phyloP scores from a whole-genome alignment of 2,113 vertebrate species.

The Planiliza haematocheilus region DNA sequence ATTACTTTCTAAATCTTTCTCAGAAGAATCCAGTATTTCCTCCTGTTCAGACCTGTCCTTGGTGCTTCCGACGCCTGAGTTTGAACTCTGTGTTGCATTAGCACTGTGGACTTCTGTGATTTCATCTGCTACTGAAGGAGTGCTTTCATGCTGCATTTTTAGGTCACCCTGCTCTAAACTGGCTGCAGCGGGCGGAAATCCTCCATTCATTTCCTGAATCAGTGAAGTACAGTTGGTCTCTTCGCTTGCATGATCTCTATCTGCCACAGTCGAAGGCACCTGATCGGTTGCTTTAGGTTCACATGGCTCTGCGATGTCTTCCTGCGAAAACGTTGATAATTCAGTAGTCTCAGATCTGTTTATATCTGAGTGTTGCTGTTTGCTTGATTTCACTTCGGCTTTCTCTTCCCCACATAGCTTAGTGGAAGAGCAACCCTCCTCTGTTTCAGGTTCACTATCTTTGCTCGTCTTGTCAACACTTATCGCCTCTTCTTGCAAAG shows the following conservation, averaged over 20 bases:
- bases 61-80: constrained; percentile 6
- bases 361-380: constrained; percentile 26
- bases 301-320: constrained; percentile 37
- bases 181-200: constrained; percentile 35
- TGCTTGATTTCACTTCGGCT: constrained; percentile 59
- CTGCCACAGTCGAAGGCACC: constrained; percentile 8
- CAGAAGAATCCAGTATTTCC: constrained; percentile 5
- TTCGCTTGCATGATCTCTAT: constrained; percentile 25
- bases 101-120: background rate
- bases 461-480: constrained; percentile 5
- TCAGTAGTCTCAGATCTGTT: constrained; percentile 49
- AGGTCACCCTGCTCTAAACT: constrained; percentile 52
- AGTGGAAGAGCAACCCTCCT: background rate
- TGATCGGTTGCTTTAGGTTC: constrained; percentile 51
- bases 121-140: constrained; percentile 12
- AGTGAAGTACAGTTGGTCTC: constrained; percentile 25
- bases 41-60: constrained; percentile 25
- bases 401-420: constrained; percentile 54
- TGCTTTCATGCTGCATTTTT: constrained; percentile 39
- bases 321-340: constrained; percentile 33
- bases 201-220: constrained; percentile 61
- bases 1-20: constrained; percentile 22
- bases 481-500: constrained; percentile 10
- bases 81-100: constrained; percentile 19
- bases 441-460: constrained; percentile 19